Conservation (phyloP, 2,113 vertebrate genomes). For the Gymnobelideus leadbeateri region DNA sequence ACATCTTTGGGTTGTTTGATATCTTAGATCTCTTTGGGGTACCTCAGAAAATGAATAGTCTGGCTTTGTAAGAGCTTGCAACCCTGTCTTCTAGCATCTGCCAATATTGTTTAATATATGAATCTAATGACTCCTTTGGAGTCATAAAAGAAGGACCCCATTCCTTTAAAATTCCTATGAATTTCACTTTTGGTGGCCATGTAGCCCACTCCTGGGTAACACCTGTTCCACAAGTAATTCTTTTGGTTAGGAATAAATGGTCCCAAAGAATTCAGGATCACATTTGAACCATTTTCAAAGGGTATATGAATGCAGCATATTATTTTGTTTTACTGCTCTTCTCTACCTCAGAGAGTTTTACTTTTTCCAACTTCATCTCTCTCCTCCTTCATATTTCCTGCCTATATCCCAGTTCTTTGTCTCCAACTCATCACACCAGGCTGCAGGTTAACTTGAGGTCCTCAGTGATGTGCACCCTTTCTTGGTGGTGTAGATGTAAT, state of each 20-base stretch:
- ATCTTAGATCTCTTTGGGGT: constrained; percentile 28
- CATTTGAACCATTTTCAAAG: constrained; percentile 36
- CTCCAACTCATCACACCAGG: neutral
- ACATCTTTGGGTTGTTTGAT: constrained; percentile 19
- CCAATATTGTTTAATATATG: constrained; percentile 37
- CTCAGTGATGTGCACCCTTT: neutral
- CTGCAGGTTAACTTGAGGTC: neutral
- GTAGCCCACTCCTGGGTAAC: neutral
- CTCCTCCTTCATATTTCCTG: constrained; percentile 29
- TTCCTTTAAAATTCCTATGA: constrained; percentile 31
- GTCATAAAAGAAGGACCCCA: neutral
- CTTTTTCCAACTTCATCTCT: neutral
- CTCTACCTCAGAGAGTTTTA: neutral
- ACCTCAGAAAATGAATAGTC: neutral
- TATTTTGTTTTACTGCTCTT: constrained; percentile 46
- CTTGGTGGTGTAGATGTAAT: neutral
- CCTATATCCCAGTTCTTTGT: constrained; percentile 36
- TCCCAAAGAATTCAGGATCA: constrained; percentile 15
- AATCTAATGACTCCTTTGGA: constrained; percentile 25
- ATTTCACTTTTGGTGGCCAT: neutral
- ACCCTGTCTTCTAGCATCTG: constrained; percentile 31
- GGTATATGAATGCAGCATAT: neutral
- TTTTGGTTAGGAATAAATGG: constrained; percentile 2
- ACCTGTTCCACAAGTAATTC: constrained; percentile 22
- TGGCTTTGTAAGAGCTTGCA: neutral